A percentile compares a stretch with the other conserved stretches of the same genome.
Conservation (phyloP, 2,113 vertebrate genomes). For the Pelodiscus sinensis region DNA sequence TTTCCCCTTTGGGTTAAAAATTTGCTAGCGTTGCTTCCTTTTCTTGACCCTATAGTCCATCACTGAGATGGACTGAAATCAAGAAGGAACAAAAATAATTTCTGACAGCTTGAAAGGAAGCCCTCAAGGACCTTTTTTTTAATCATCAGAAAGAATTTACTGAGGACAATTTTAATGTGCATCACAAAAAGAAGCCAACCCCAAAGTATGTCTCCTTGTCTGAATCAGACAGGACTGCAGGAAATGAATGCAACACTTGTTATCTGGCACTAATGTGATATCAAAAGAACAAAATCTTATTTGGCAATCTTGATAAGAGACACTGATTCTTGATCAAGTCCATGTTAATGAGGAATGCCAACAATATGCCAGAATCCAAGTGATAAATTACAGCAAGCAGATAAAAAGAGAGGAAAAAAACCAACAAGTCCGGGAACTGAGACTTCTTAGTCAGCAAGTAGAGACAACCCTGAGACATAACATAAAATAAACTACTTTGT, state of each 20-base stretch:
- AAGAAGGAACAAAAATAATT: background rate
- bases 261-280: background rate
- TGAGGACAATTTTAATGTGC: background rate
- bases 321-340: background rate
- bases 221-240: background rate
- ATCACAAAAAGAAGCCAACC: background rate
- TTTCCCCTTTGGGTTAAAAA: background rate
- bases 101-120: background rate
- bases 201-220: accelerated
- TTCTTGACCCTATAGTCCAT: background rate
- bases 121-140: background rate
- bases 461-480: background rate
- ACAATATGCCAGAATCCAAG: background rate
- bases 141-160: background rate
- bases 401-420: background rate
- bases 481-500: background rate
- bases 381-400: background rate
- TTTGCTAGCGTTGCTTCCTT: background rate
- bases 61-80: background rate
- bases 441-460: background rate
- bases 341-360: background rate
- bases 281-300: background rate
- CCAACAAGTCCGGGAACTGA: background rate
- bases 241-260: background rate
- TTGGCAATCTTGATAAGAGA: background rate